Percentiles rank a stretch among this genome's conserved stretches.
Conservation (phyloP, 2,888 invertebrate genomes). For the Dynastes maya region DNA sequence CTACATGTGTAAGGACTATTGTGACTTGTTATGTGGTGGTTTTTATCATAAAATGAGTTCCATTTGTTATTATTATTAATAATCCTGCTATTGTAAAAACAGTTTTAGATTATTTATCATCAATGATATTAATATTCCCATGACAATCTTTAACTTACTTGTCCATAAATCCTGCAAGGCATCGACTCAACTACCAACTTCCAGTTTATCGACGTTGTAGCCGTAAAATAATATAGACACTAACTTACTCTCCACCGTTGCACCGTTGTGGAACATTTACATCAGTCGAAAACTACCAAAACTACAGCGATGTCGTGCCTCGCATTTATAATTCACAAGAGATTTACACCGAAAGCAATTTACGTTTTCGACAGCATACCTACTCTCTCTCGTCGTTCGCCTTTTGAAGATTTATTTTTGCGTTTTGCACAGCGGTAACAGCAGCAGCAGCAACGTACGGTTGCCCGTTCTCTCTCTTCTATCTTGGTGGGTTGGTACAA, state of each 20-base stretch:
- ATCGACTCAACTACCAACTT: too few species aligned
- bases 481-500: neutral
- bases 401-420: conserved; percentile 34
- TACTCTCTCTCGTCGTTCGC: conserved; percentile 4
- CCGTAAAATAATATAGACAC: conserved; percentile 18
- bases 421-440: neutral
- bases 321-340: conserved; percentile 39
- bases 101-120: too few species aligned
- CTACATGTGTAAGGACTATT: too few species aligned
- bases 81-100: too few species aligned
- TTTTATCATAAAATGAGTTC: too few species aligned
- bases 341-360: conserved; percentile 37
- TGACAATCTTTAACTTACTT: too few species aligned
- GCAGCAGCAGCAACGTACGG: neutral
- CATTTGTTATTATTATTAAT: too few species aligned
- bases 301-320: conserved; percentile 20
- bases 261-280: neutral
- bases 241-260: neutral
- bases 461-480: neutral
- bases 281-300: conserved; percentile 17
- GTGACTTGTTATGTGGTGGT: too few species aligned
- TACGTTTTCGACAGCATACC: conserved; percentile 25
- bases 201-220: neutral
- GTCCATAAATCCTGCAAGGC: too few species aligned
- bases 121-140: too few species aligned